Base-by-base conservation (phyloP, 2,888 invertebrate species). In the Bellardia bayeri region DNA sequence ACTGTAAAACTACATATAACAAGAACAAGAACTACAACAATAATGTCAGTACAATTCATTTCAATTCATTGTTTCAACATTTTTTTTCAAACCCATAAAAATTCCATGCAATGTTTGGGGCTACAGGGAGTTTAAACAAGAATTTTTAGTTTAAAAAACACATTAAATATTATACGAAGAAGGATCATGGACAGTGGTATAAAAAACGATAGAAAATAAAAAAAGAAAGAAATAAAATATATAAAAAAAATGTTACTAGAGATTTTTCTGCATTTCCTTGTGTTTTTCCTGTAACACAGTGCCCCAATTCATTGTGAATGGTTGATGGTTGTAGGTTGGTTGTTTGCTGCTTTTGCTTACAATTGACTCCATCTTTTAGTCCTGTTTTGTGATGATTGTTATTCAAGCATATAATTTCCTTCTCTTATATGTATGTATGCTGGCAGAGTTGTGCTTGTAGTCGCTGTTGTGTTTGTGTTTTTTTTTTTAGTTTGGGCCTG, bases 241-340 rank as follows among this genome's bases (percentile, higher is more conserved):
- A 64, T 13, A 83, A 72, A 66, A 80, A 45, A 78, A 75, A n/a
- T 58, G 49, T 79, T 51, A 33, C 16, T 58, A 84, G 9, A 85
- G 61, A 74, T n/a, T 83, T 86, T 80, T 86, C 80, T 82, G 86
- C 86, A 86, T 75, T 86, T 86, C 74, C 86, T 82, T 76, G 58
- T 54, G 86, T 69, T 61, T 58, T 79, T 81, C 82, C 75, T 71
- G 74, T 64, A 82, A 71, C 82, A 78, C 75, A 79, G 75, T 83
- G 83, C 54, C 79, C 85, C 69, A 85, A 63, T 79, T 86, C 54
- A 86, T 63, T 69, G 37, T 74, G 63, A 71, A 61, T 69, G 45
- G 69, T 66, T 74, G 63, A 11, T 75, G 68, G 61, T 49, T 63
- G 66, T 66, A 23, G 75, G 45, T 61, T 71, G 16, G 33, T 58